A percentile compares a stretch with the other conserved stretches of the same genome.
Evolutionary conservation across 2,797 vertebrate genomes (phyloP).

Genomic region (Manis crassicaudata): DNA sequence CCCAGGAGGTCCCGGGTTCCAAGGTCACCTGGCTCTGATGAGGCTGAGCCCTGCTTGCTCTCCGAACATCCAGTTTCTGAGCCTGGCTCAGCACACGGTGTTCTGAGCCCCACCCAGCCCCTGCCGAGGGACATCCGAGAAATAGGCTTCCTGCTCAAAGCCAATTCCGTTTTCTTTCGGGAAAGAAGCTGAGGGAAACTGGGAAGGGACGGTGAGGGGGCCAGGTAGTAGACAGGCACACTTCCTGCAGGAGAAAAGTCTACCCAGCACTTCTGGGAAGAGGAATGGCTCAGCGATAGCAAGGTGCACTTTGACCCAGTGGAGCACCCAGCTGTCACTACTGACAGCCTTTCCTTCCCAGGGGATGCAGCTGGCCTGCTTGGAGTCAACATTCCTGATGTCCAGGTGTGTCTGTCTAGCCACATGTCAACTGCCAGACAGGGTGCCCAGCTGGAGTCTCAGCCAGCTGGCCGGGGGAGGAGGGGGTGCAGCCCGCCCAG

Average conservation of each 20-base stretch:
- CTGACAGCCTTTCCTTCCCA: not conserved
- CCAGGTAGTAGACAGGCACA: not conserved
- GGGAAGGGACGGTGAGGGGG: not conserved
- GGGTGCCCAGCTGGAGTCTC: not conserved
- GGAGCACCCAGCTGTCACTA: slow-evolving; percentile 3
- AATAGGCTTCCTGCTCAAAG: slow-evolving; percentile 14
- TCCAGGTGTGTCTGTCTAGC: not conserved
- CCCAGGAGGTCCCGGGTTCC: not conserved
- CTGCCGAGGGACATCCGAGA: not conserved
- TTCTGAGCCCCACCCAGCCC: not conserved
- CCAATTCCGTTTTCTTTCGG: not conserved
- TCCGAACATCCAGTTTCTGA: not conserved
- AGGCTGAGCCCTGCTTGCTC: not conserved
- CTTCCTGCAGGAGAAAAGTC: slow-evolving; percentile 46
- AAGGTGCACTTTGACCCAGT: not conserved
- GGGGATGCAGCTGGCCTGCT: not conserved
- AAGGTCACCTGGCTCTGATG: not conserved
- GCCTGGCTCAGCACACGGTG: not conserved
- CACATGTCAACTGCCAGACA: not conserved
- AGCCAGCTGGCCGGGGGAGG: not conserved
- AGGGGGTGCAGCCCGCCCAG: not conserved
- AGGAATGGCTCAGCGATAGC: not conserved
- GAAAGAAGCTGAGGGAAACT: not conserved
- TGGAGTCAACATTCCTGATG: not conserved
- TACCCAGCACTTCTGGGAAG: slow-evolving; percentile 64